Evolutionary conservation across 2,797 vertebrate species (phyloP).

Genomic region (Lepilemur ruficaudatus): DNA sequence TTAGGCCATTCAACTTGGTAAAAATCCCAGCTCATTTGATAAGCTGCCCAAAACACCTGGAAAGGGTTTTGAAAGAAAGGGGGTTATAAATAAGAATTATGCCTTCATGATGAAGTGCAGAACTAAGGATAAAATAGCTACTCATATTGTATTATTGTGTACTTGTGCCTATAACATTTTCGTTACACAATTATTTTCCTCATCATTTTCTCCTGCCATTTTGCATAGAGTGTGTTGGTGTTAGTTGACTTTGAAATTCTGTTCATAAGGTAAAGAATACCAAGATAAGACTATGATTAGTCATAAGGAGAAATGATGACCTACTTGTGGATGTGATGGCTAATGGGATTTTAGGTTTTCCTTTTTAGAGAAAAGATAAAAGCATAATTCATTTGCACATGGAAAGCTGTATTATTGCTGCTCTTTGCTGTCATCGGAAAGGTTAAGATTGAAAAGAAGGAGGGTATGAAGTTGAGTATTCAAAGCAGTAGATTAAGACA

Average conservation of each 20-base stretch:
- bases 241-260: neutral
- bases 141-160: neutral
- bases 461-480: neutral
- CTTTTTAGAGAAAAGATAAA: neutral
- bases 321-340: neutral
- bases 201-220: neutral
- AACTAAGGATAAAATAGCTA: neutral
- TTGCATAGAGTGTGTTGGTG: neutral
- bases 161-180: neutral
- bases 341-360: neutral
- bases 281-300: neutral
- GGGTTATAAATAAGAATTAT: neutral
- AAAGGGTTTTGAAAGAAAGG: neutral
- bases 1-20: neutral
- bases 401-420: neutral
- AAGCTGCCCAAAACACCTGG: neutral
- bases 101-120: neutral
- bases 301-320: neutral
- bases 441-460: neutral
- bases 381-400: neutral
- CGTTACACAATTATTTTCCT: neutral
- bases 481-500: neutral
- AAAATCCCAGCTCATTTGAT: neutral
- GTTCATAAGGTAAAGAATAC: neutral
- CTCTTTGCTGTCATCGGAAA: neutral